These are phyloP conservation scores for Fistularia tabacaria DNA, from an alignment of 2,797 vertebrate species.

Conservation along the genomic window DNA sequence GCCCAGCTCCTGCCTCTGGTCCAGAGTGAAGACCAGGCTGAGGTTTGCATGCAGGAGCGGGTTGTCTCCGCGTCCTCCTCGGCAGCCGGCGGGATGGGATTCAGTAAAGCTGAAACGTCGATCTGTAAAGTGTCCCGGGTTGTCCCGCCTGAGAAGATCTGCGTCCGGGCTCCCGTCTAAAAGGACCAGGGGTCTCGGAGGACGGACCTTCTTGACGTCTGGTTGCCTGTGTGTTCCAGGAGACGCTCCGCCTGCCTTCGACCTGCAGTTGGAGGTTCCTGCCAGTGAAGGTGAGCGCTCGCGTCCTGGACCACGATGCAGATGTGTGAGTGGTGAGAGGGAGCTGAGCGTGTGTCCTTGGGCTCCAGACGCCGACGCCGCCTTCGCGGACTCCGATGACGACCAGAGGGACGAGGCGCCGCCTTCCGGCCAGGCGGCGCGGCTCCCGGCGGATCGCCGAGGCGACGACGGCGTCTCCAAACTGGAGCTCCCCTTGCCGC, in stretches of 20 bases:
- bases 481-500: conserved; percentile 21
- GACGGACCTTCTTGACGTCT: not conserved
- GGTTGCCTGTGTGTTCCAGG: conserved; percentile 38
- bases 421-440: conserved; percentile 32
- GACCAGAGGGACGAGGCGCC: conserved; percentile 55
- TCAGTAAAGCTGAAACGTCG: no score
- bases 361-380: conserved; percentile 44
- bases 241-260: conserved; percentile 55
- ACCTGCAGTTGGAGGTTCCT: conserved; percentile 60
- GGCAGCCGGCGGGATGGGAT: no score
- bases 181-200: not conserved
- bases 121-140: no score
- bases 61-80: no score
- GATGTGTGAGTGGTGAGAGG: not conserved
- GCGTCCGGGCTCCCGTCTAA: no score
- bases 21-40: no score
- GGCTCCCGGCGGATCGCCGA: conserved; percentile 47
- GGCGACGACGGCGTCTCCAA: conserved; percentile 54
- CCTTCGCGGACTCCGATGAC: conserved; percentile 62
- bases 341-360: conserved; percentile 3
- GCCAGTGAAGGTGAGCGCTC: conserved; percentile 53
- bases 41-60: no score
- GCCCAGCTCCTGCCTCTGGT: no score
- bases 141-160: no score
- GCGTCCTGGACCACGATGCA: not conserved